Percentiles rank a stretch among this genome's conserved stretches.
These are phyloP conservation scores for Euura lappo DNA, from an alignment of 1,140 invertebrate species.

Conservation along the genomic window DNA sequence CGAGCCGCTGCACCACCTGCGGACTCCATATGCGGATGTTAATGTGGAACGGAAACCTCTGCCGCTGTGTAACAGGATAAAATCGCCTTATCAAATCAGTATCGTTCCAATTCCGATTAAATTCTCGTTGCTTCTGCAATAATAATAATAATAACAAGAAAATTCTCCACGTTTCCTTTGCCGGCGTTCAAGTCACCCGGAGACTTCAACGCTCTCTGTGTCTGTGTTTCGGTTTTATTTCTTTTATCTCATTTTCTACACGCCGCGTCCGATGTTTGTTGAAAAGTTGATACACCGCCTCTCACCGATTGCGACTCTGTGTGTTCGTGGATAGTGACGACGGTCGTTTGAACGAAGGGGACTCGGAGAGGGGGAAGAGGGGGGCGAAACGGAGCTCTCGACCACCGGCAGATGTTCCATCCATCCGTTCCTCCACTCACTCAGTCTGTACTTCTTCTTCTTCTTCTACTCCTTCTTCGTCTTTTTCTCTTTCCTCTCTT, in stretches of 20 bases:
- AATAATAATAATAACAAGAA: too few relatives aligned
- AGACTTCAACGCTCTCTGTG: neutral
- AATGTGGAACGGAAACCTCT: too few relatives aligned
- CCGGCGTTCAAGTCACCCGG: slow-evolving; percentile 10
- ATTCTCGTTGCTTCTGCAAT: too few relatives aligned
- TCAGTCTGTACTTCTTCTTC: neutral
- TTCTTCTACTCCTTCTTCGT: too few relatives aligned
- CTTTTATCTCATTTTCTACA: too few relatives aligned
- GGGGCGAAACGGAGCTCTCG: slow-evolving; percentile 13
- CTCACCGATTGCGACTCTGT: neutral
- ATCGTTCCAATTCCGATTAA: too few relatives aligned
- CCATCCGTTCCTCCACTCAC: slow-evolving; percentile 44
- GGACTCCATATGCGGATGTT: too few relatives aligned
- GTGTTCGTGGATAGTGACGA: too few relatives aligned
- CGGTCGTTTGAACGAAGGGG: slow-evolving; percentile 4
- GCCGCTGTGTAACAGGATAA: too few relatives aligned
- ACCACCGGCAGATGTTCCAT: slow-evolving; percentile 59
- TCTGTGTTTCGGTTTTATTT: neutral
- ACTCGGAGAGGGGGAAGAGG: neutral
- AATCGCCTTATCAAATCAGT: too few relatives aligned
- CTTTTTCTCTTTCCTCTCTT: slow-evolving; percentile 22
- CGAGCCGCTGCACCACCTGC: too few relatives aligned
- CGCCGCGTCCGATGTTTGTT: neutral
- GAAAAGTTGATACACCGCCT: neutral
- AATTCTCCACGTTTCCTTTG: neutral